A percentile compares a stretch with the other conserved stretches of the same genome.
These are phyloP conservation scores for Drosophila sproati DNA, from an alignment of 1,140 invertebrate species.

Conservation along the genomic window DNA sequence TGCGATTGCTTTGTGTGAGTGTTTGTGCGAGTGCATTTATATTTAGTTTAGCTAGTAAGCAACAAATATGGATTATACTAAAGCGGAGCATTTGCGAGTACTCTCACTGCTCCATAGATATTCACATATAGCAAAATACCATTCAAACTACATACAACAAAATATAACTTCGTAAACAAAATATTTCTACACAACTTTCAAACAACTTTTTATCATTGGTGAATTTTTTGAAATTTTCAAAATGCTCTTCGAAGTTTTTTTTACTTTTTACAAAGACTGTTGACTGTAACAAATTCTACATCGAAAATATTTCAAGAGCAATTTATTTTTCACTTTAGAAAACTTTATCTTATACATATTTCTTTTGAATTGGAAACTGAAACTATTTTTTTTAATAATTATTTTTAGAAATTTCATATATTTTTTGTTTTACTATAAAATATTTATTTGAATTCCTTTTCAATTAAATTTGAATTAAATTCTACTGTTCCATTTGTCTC, in stretches of 20 bases:
- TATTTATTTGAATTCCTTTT: background rate
- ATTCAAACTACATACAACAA: background rate
- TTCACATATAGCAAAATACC: constrained; percentile 20
- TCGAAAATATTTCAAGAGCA: too few species aligned
- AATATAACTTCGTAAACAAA: constrained; percentile 1
- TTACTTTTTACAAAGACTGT: background rate
- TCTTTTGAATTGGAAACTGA: background rate
- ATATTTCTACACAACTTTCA: constrained; percentile 17
- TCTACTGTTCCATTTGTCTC: background rate
- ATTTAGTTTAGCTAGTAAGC: constrained; percentile 20
- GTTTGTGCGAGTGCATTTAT: constrained; percentile 3
- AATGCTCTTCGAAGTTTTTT: background rate
- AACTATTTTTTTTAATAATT: background rate
- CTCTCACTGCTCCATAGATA: constrained; percentile 31
- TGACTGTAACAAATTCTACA: too few species aligned
- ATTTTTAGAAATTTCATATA: background rate
- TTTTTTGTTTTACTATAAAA: background rate
- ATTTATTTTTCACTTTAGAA: background rate
- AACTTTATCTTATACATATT: background rate
- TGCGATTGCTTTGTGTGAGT: background rate
- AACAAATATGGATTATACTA: constrained; percentile 25
- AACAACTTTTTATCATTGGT: background rate
- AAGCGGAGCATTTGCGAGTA: constrained; percentile 18
- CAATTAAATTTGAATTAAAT: background rate
- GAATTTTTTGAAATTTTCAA: background rate